Evolutionary conservation across 1,140 invertebrate genomes (phyloP).

Genomic region (Philaenus spumarius): DNA sequence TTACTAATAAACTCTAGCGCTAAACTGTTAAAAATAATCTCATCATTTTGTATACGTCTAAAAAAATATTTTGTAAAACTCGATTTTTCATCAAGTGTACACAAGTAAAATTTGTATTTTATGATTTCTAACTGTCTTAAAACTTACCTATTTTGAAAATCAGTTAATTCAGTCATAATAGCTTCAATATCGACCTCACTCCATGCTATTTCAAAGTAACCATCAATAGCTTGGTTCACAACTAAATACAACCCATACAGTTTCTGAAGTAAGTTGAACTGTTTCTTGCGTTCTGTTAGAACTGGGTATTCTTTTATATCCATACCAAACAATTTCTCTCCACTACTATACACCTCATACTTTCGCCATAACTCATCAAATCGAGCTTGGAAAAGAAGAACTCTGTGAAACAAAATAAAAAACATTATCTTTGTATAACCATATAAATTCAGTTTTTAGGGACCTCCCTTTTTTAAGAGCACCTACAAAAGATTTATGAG

Average conservation of each 20-base stretch:
- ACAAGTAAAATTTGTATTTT: too few species aligned
- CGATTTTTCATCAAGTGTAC: too few species aligned
- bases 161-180: constrained; percentile 68
- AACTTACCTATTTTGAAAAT: constrained; percentile 70
- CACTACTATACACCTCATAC: constrained; percentile 70
- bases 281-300: constrained; percentile 66
- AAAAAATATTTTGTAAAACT: too few species aligned
- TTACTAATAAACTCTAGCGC: too few species aligned
- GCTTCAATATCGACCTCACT: constrained; percentile 73
- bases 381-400: constrained; percentile 64
- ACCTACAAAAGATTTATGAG: too few species aligned
- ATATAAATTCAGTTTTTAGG: too few species aligned
- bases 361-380: constrained; percentile 75
- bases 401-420: constrained; percentile 36
- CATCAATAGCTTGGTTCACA: constrained; percentile 76
- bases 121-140: not conserved
- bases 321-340: constrained; percentile 76
- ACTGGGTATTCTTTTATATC: constrained; percentile 71
- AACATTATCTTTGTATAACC: too few species aligned
- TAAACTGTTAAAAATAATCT: too few species aligned
- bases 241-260: constrained; percentile 69
- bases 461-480: too few species aligned
- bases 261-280: constrained; percentile 78
- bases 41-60: too few species aligned
- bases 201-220: constrained; percentile 81